A percentile compares a stretch with the other conserved stretches of the same genome.
phyloP scores from a whole-genome alignment of 2,888 invertebrate species.

The Pseudococcus jackbeardsleyi region DNA sequence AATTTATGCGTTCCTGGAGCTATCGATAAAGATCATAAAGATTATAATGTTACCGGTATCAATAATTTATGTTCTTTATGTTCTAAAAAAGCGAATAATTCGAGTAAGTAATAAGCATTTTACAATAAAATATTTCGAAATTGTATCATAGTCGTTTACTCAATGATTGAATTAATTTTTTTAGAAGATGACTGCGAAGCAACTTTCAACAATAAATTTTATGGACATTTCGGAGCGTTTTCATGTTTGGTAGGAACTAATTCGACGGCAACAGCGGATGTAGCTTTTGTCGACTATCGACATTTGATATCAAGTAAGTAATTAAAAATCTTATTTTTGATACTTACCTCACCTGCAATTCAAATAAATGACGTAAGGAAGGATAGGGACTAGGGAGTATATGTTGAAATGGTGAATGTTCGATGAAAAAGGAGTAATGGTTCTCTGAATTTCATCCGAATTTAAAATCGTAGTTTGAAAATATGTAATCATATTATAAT shows the following conservation, averaged over 20 bases:
- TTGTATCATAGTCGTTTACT: not conserved
- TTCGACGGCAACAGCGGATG: constrained; percentile 71
- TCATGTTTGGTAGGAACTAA: constrained; percentile 73
- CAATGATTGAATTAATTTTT: not conserved
- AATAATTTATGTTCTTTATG: constrained; percentile 54
- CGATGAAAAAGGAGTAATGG: no score
- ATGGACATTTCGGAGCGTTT: constrained; percentile 74
- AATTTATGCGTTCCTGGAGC: constrained; percentile 52
- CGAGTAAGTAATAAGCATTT: constrained; percentile 26
- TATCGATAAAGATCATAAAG: constrained; percentile 38
- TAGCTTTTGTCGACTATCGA: constrained; percentile 75
- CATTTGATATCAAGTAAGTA: constrained; percentile 32
- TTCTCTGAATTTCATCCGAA: no score
- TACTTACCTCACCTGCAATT: not conserved
- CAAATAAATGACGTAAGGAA: no score
- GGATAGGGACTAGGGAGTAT: no score
- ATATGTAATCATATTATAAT: not conserved
- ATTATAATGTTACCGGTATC: constrained; percentile 42
- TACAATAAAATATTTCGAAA: not conserved
- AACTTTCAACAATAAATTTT: constrained; percentile 53
- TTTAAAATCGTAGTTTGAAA: not conserved
- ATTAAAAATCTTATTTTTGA: not conserved
- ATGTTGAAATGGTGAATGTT: no score
- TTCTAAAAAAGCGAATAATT: not conserved
- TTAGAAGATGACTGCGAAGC: constrained; percentile 54